Percentiles rank a stretch among this genome's conserved stretches.
These are phyloP conservation scores for Fragum fragum DNA, from an alignment of 2,888 invertebrate species.

Conservation along the genomic window DNA sequence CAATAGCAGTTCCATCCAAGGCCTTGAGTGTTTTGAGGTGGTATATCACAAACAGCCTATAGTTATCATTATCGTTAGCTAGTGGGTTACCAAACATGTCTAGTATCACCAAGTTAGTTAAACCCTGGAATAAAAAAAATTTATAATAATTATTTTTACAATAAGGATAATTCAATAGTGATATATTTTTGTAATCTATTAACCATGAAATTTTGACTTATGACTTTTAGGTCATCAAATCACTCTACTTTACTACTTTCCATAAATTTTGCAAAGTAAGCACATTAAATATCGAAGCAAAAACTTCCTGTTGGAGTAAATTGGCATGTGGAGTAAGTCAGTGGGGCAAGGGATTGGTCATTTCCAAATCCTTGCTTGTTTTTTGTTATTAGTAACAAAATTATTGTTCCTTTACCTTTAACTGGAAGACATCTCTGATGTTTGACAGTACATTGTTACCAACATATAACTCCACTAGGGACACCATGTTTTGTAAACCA, in stretches of 20 bases:
- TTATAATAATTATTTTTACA: background rate
- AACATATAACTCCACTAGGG: slow-evolving; percentile 85
- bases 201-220: too few species aligned
- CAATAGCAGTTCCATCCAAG: slow-evolving; percentile 85
- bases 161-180: too few species aligned
- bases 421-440: slow-evolving; percentile 84
- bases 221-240: too few species aligned
- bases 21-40: slow-evolving; percentile 86
- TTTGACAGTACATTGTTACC: slow-evolving; percentile 85
- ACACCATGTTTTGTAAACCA: slow-evolving; percentile 79
- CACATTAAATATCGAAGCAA: too few species aligned
- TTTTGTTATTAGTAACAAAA: too few species aligned
- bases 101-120: slow-evolving; percentile 84
- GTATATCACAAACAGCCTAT: slow-evolving; percentile 86
- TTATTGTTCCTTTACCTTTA: too few species aligned
- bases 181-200: too few species aligned
- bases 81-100: slow-evolving; percentile 86
- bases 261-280: too few species aligned
- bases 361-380: too few species aligned
- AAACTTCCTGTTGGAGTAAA: too few species aligned
- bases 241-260: background rate
- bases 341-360: too few species aligned
- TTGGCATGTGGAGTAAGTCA: too few species aligned
- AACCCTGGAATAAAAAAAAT: slow-evolving; percentile 69
- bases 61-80: slow-evolving; percentile 82